Conservation (phyloP, 2,797 vertebrate species). For the Tarsius wallacei region DNA sequence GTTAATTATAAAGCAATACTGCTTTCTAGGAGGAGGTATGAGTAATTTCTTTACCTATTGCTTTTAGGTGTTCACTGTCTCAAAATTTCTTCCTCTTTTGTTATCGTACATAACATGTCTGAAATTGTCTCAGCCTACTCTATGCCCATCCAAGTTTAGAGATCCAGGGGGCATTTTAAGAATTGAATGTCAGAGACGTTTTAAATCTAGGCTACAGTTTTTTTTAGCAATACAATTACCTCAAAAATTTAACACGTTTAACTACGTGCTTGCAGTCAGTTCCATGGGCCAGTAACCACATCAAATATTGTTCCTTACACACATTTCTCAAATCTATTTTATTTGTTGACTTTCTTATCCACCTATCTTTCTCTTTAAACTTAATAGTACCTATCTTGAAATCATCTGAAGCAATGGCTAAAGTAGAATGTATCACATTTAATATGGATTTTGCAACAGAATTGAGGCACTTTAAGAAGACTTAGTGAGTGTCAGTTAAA, state of each 20-base stretch:
- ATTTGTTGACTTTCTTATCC: background rate
- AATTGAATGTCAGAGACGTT: background rate
- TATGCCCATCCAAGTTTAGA: background rate
- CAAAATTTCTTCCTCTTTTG: background rate
- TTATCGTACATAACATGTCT: background rate
- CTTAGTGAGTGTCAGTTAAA: background rate
- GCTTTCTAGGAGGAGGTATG: background rate
- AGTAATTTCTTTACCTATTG: background rate
- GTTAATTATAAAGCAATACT: background rate
- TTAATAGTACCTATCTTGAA: background rate
- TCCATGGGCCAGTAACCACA: background rate
- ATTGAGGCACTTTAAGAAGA: background rate
- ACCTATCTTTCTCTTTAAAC: background rate
- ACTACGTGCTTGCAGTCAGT: background rate
- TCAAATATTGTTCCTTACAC: background rate
- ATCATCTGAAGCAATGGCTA: background rate
- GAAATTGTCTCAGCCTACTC: background rate
- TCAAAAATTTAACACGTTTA: background rate
- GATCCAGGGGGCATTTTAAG: background rate
- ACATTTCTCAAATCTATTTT: background rate
- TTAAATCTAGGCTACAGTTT: background rate
- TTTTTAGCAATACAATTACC: background rate
- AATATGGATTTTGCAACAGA: background rate
- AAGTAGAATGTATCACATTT: background rate
- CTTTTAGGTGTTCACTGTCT: background rate